Conservation (phyloP, 2,797 vertebrate species). For the Gobionotothen gibberifrons region DNA sequence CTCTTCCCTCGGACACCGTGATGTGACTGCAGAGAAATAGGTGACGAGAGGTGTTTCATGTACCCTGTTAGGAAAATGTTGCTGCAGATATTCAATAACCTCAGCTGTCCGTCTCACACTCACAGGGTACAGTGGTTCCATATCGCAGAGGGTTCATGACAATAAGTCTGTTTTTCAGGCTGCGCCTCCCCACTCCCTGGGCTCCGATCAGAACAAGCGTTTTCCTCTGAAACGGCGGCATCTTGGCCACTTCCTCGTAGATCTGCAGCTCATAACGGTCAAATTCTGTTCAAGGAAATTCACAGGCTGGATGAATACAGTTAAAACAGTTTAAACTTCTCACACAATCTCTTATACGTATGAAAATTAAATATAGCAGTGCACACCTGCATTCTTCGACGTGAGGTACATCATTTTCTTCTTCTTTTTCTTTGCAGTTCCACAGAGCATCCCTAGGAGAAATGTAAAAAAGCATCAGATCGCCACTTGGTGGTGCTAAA, state of each 20-base stretch:
- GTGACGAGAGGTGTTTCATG: slow-evolving; percentile 11
- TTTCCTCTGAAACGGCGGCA: slow-evolving; percentile 99
- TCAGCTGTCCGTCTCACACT: slow-evolving; percentile 73
- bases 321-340: not conserved
- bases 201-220: slow-evolving; percentile 97
- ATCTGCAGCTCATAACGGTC: slow-evolving; percentile 99
- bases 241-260: slow-evolving; percentile 97
- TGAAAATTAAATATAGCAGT: not conserved
- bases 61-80: not conserved
- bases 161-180: slow-evolving; percentile 97
- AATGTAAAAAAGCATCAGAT: slow-evolving; percentile 6
- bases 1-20: slow-evolving; percentile 92
- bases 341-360: not conserved
- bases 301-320: slow-evolving; percentile 31
- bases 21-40: slow-evolving; percentile 88
- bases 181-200: slow-evolving; percentile 96
- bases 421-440: slow-evolving; percentile 96
- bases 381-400: slow-evolving; percentile 95
- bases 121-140: slow-evolving; percentile 98
- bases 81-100: not conserved
- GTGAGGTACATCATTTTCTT: slow-evolving; percentile 99
- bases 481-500: slow-evolving; percentile 36
- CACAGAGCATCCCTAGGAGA: slow-evolving; percentile 91
- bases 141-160: slow-evolving; percentile 93
- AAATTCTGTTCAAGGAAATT: slow-evolving; percentile 87